Conservation (phyloP, 2,888 invertebrate genomes). For the Drosophila mulleri region DNA sequence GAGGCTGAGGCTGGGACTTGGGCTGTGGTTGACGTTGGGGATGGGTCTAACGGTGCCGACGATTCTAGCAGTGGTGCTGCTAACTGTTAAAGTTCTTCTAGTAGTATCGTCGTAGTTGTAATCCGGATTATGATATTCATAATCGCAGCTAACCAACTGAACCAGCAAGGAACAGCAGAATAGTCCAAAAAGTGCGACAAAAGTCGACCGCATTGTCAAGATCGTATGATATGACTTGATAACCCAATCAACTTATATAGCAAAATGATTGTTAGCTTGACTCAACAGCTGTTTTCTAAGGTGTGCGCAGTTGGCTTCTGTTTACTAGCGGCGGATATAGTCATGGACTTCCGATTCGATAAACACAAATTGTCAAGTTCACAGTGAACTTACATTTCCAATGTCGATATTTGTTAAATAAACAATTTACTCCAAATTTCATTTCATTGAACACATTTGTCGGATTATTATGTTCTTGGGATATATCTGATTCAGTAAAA, state of each 20-base stretch:
- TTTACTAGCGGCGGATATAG: not conserved
- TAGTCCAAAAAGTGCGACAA: slow-evolving; percentile 7
- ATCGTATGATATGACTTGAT: not conserved
- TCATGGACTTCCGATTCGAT: slow-evolving; percentile 2
- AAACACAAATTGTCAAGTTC: slow-evolving; percentile 2
- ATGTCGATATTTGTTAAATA: not conserved
- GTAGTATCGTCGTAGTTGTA: not conserved
- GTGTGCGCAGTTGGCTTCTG: slow-evolving; percentile 19
- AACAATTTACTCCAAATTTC: not conserved
- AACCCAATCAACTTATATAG: slow-evolving; percentile 21
- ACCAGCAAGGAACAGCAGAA: slow-evolving; percentile 8
- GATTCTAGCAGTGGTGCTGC: not conserved
- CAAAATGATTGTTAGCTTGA: not conserved
- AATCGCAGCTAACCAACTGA: slow-evolving; percentile 4
- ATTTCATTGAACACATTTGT: too few relatives aligned
- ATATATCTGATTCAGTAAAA: not conserved
- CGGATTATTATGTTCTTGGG: not conserved
- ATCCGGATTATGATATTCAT: not conserved
- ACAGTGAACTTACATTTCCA: not conserved
- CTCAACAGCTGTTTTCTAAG: not conserved
- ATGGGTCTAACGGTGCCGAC: not conserved
- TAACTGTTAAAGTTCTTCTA: not conserved
- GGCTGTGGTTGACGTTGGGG: too few relatives aligned
- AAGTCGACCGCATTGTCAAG: slow-evolving; percentile 12
- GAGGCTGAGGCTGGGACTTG: too few relatives aligned